A percentile compares a stretch with the other conserved stretches of the same genome.
These are phyloP conservation scores for Orthonyx spaldingii DNA, from an alignment of 2,113 vertebrate species.

Conservation along the genomic window DNA sequence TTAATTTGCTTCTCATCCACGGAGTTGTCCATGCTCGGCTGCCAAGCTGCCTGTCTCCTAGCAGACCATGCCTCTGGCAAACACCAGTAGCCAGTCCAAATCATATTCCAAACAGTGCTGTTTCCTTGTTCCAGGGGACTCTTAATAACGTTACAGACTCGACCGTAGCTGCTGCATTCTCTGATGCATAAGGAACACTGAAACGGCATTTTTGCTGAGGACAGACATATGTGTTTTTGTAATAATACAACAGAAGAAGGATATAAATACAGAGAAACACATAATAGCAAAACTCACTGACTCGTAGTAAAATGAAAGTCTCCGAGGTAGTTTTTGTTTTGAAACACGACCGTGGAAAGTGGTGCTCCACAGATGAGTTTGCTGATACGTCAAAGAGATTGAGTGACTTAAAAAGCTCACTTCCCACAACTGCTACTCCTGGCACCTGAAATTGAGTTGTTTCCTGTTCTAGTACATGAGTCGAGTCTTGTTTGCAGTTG, in stretches of 20 bases:
- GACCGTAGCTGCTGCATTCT: neutral
- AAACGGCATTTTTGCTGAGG: neutral
- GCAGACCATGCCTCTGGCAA: slow-evolving; percentile 30
- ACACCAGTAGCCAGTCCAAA: neutral
- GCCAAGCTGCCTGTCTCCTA: slow-evolving; percentile 19
- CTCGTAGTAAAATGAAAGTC: neutral
- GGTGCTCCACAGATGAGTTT: neutral
- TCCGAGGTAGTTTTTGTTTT: neutral
- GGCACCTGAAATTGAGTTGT: neutral
- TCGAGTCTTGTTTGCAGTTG: neutral
- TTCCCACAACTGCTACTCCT: neutral
- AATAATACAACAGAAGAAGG: neutral
- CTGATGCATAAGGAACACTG: neutral
- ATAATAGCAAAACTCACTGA: neutral
- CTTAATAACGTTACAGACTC: neutral
- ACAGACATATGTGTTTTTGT: neutral
- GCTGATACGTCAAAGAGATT: neutral
- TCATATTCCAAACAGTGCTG: neutral
- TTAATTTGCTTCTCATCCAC: slow-evolving; percentile 29
- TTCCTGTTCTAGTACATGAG: neutral
- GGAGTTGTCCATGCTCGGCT: neutral
- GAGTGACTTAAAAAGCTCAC: neutral
- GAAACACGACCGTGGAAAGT: neutral
- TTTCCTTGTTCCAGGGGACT: neutral
- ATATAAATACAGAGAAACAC: neutral